Base-by-base conservation (phyloP, 1,140 invertebrate species). In the Heliconius hermathena region DNA sequence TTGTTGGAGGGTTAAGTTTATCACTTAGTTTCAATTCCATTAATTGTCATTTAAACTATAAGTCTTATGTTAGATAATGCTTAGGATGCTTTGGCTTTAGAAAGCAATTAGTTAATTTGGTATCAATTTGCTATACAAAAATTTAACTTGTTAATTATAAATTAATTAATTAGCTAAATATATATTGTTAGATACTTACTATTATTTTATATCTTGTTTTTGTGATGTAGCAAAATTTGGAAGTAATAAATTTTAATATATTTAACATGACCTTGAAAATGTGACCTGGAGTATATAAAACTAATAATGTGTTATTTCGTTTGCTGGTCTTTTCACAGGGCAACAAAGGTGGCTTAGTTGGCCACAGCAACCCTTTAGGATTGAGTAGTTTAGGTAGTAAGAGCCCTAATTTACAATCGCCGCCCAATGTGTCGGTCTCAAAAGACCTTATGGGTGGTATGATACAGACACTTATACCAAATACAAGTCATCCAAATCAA, bases 321-420 rank as follows among this genome's bases (percentile, higher is more conserved):
- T 82, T 94, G 85, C 87, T 91, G 91, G 91, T 93, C 88, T 93
- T 90, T 92, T 94, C 80, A 93, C 95, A 97, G 96, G 96, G 96
- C 80, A 97, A 96, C 87, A 97, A 97, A 91, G 95, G 95, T 90
- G 95, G 95, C 84, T 95, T 97, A 94, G 96, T 97, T 74, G 95
- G 96, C 81, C 97, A 97, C 81, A 94, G 96, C 84, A 96, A 93
- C 84, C 90, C 96, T 29, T 96, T 97, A 95, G 95, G 96, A 72
- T 95, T 96, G 88, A 97, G 96, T 88, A 96, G 96, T 83, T 95
- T 97, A 88, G 97, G 97, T 81, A 97, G 95, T 91, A 97, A 97
- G 88, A 97, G 97, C 91, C 97, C 97, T 71, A 97, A 97, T 87
- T 95, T 98, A 90, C 97, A 98, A 91, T 97, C 97, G 70, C 97